Percentiles rank a stretch among this genome's conserved stretches.
These are phyloP conservation scores for Salvelinus fontinalis DNA, from an alignment of 2,113 vertebrate species.

Conservation along the genomic window DNA sequence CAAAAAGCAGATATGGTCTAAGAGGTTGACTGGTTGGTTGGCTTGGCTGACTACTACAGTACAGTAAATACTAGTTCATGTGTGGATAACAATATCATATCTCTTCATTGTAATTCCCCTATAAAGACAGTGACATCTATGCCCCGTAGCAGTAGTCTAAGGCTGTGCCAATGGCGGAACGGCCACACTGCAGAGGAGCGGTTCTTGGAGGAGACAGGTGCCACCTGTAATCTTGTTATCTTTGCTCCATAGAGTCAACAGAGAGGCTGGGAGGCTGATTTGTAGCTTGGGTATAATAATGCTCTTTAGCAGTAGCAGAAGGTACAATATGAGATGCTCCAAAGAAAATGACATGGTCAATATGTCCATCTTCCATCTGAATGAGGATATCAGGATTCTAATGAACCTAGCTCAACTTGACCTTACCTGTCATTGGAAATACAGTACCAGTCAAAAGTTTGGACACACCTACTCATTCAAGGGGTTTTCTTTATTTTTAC, in stretches of 20 bases:
- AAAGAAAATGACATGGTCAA: constrained; percentile 27
- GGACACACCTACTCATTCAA: no score
- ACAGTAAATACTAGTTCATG: constrained; percentile 6
- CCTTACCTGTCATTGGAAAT: no score
- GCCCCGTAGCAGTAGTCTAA: constrained; percentile 28
- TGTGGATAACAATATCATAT: constrained; percentile 33
- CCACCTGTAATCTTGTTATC: constrained; percentile 49
- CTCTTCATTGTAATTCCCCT: constrained; percentile 37
- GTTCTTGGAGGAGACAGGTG: constrained; percentile 47
- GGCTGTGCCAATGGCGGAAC: constrained; percentile 15
- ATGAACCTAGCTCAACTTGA: no score
- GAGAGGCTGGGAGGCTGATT: constrained; percentile 18
- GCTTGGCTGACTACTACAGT: neutral
- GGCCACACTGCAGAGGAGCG: constrained; percentile 20
- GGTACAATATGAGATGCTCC: constrained; percentile 9
- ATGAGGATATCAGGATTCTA: neutral
- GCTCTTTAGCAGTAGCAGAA: constrained; percentile 28
- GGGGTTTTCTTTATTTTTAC: no score
- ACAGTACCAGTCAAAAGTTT: no score
- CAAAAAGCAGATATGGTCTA: constrained; percentile 19
- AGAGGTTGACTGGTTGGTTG: constrained; percentile 8
- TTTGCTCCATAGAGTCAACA: constrained; percentile 18
- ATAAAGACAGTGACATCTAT: constrained; percentile 33
- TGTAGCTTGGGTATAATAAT: constrained; percentile 27
- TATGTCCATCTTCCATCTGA: constrained; percentile 6